These are phyloP conservation scores for Scaptomyza polygonia DNA, from an alignment of 2,888 invertebrate species.

Conservation along the genomic window DNA sequence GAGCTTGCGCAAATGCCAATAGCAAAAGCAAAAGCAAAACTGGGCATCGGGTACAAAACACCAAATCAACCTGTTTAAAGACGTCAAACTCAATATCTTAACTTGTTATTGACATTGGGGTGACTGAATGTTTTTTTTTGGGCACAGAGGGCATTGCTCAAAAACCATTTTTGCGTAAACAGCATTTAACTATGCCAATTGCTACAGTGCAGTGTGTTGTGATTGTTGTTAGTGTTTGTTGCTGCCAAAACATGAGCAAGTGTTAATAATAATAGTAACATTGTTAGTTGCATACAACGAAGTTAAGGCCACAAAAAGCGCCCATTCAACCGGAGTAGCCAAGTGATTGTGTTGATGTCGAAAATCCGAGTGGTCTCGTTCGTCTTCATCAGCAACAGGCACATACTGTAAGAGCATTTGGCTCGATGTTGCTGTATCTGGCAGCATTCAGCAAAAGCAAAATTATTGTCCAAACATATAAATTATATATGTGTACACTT, in stretches of 20 bases:
- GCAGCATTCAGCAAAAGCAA: conserved; percentile 15
- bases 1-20: conserved; percentile 68
- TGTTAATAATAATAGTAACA: conserved; percentile 45
- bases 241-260: conserved; percentile 33
- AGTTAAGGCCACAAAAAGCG: conserved; percentile 43
- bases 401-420: conserved; percentile 4
- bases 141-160: conserved; percentile 44
- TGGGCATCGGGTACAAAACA: conserved; percentile 29
- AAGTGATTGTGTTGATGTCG: conserved; percentile 56
- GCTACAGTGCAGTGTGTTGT: conserved; percentile 2
- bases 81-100: conserved; percentile 18
- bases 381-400: conserved; percentile 41
- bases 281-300: conserved; percentile 45
- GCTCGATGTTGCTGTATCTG: conserved; percentile 10
- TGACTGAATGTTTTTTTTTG: conserved; percentile 21
- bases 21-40: conserved; percentile 36
- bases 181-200: conserved; percentile 50
- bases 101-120: conserved; percentile 58
- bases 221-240: neutral
- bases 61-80: conserved; percentile 16
- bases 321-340: conserved; percentile 52
- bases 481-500: neutral
- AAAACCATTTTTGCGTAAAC: conserved; percentile 56
- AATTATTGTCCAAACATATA: conserved; percentile 19
- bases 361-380: conserved; percentile 43